Percentiles rank a stretch among this genome's conserved stretches.
These are phyloP conservation scores for Pocota personata DNA, from an alignment of 2,888 invertebrate genomes.

Conservation along the genomic window DNA sequence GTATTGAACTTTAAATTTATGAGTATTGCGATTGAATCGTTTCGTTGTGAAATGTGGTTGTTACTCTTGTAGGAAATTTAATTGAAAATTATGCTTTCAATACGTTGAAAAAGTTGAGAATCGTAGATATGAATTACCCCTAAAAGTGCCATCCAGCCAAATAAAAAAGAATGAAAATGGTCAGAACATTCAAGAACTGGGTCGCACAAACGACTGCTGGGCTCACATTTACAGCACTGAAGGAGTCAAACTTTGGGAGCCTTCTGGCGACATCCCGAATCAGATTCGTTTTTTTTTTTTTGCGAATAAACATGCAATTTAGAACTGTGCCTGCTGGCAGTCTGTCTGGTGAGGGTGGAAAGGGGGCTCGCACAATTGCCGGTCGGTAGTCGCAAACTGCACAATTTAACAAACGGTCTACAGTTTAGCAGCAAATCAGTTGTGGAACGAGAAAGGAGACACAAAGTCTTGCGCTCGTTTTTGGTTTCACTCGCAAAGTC, in stretches of 20 bases:
- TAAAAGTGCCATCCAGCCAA: conserved; percentile 6
- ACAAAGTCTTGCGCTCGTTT: conserved; percentile 40
- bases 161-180: conserved; percentile 39
- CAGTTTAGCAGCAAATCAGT: too few relatives aligned
- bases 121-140: background rate
- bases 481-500: conserved; percentile 38
- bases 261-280: conserved; percentile 62
- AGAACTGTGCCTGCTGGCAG: conserved; percentile 59
- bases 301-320: conserved; percentile 52
- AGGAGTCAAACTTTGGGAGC: conserved; percentile 63
- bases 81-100: background rate
- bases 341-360: conserved; percentile 40
- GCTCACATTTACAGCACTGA: conserved; percentile 41
- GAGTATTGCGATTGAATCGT: background rate
- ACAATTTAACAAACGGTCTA: conserved; percentile 43
- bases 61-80: background rate
- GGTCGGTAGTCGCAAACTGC: conserved; percentile 30
- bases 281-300: conserved; percentile 27
- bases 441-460: conserved; percentile 39
- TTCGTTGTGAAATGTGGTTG: background rate
- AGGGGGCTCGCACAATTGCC: background rate
- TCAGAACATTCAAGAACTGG: conserved; percentile 41
- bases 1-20: conserved; percentile 35
- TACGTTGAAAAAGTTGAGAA: background rate
- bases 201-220: conserved; percentile 35